Percentiles rank a stretch among this genome's conserved stretches.
Conservation (phyloP, 2,113 vertebrate species). For the Phoenicopterus ruber region DNA sequence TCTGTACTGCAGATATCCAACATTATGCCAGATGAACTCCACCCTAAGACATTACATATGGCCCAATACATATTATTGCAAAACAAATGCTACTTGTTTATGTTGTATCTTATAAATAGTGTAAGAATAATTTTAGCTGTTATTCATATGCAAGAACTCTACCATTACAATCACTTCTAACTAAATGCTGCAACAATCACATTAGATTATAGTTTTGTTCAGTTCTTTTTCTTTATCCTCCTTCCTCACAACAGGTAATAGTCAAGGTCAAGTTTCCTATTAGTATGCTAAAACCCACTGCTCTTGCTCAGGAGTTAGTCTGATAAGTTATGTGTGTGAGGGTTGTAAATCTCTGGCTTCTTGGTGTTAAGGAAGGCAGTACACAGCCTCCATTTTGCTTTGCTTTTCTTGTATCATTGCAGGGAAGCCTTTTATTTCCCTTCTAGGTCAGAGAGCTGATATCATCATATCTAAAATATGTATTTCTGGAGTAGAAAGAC, state of each 20-base stretch:
- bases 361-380: neutral
- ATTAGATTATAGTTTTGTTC: neutral
- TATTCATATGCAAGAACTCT: neutral
- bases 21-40: neutral
- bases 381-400: neutral
- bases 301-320: neutral
- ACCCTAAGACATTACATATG: neutral
- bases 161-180: neutral
- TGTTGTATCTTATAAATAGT: neutral
- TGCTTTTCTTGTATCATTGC: neutral
- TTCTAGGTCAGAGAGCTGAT: neutral
- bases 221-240: neutral
- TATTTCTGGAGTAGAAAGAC: neutral
- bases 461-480: neutral
- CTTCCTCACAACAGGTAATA: neutral
- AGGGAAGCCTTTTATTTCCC: neutral
- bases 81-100: neutral
- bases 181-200: neutral
- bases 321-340: neutral
- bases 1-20: neutral
- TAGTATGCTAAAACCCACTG: neutral
- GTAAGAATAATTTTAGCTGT: neutral
- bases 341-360: neutral
- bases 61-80: neutral
- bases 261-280: slow-evolving; percentile 24